Percentiles rank a stretch among this genome's conserved stretches.
Evolutionary conservation across 2,888 invertebrate genomes (phyloP).

Genomic region (Perithous albicinctus): DNA sequence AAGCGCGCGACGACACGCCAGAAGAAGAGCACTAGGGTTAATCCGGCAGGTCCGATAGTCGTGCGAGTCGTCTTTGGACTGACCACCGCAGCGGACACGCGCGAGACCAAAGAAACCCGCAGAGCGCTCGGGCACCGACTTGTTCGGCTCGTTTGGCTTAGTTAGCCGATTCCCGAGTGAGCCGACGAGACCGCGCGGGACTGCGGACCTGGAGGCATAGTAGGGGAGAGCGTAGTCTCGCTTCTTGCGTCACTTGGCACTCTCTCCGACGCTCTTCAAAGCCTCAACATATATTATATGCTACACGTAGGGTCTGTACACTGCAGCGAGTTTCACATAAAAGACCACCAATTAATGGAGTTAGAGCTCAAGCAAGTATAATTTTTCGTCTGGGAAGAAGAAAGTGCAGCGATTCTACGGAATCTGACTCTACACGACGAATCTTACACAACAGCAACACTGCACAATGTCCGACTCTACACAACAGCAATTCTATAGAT

Average conservation of each 20-base stretch:
- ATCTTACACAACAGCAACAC: too few species aligned
- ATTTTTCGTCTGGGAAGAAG: background rate
- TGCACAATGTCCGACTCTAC: too few species aligned
- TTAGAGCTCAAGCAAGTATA: background rate
- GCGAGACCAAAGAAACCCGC: slow-evolving; percentile 9
- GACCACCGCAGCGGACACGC: slow-evolving; percentile 48
- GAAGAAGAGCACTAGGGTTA: slow-evolving; percentile 33
- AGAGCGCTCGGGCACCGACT: slow-evolving; percentile 15
- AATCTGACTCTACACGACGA: too few species aligned
- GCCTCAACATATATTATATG: background rate
- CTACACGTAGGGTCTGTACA: background rate
- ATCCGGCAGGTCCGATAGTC: slow-evolving; percentile 61
- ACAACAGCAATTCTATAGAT: too few species aligned
- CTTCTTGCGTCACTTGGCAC: slow-evolving; percentile 65
- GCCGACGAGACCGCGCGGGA: background rate
- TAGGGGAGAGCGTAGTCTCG: slow-evolving; percentile 33
- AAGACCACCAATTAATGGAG: background rate
- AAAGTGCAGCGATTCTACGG: too few species aligned
- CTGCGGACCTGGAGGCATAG: slow-evolving; percentile 1
- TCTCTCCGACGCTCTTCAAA: slow-evolving; percentile 53
- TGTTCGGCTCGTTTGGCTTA: slow-evolving; percentile 22
- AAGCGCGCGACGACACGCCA: slow-evolving; percentile 24
- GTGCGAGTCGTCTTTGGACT: slow-evolving; percentile 63
- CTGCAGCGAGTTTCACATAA: background rate
- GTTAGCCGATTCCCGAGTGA: slow-evolving; percentile 48